Base-by-base conservation (phyloP, 1,140 invertebrate species). In the Drosophila paulistorum region DNA sequence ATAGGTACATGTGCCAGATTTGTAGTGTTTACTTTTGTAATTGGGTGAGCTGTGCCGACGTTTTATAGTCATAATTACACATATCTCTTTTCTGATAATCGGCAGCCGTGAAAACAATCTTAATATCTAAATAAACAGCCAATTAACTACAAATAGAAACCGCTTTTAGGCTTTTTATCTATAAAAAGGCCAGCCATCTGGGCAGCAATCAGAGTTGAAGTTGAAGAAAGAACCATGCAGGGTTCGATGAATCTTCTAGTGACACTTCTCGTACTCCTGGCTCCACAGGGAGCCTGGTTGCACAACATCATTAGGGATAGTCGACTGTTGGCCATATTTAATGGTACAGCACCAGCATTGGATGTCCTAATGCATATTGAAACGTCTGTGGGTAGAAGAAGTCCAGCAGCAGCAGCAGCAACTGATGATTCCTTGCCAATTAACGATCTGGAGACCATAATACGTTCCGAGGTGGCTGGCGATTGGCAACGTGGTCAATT, bases 101-200 rank as follows among this genome's bases (percentile, higher is more conserved):
- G 73, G 62, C 60, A 80, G 41, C 45, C 58, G 37, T 37, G 55
- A 57, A 68, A 76, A 70, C 64, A 65, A 33, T 30, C 30, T 14
- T 59, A 74, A 87, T 74, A 42, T 65, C 14, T 45, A 33, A 1
- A 55, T 58, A 87, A 87, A 87, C 69, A 87, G 77, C 60, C 69
- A 60, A 77, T 77, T 74, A 83, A 87, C 76, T 71, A 71, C 79
- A 79, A 87, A 80, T 70, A 79, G 48, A 54, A 57, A 26, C 73
- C 68, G 65, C 68, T 55, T 41, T 23, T 14, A n/a, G 17, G 17
- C 17, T 17, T 35, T 83, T 30, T 64, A 77, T 72, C 74, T 71
- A 77, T 67, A 73, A 65, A 30, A 68, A 65, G 60, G 51, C 14
- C 13, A 3, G 6, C 58, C 11, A 48, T 35, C n/a, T 39, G 57